These are phyloP conservation scores for Nasalis larvatus DNA, from an alignment of 2,113 vertebrate species.

Conservation along the genomic window DNA sequence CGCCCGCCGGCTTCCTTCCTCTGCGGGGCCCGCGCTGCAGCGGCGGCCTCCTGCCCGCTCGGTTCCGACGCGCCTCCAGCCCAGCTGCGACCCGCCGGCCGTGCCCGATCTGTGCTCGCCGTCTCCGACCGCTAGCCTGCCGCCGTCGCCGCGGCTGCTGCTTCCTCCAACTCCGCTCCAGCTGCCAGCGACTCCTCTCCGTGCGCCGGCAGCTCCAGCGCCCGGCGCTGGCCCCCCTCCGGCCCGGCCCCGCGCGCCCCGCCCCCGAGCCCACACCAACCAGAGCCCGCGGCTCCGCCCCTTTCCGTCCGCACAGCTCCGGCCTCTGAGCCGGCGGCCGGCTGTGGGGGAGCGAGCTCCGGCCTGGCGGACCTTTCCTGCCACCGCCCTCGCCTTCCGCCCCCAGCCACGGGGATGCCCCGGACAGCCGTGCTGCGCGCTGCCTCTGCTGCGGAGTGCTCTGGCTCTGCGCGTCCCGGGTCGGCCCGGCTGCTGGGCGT, in stretches of 20 bases:
- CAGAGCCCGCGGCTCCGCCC: background rate
- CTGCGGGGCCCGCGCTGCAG: background rate
- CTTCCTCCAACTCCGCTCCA: slow-evolving; percentile 71
- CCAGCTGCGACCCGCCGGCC: rapidly evolving
- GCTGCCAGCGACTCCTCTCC: slow-evolving; percentile 44
- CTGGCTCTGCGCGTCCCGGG: background rate
- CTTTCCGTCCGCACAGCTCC: background rate
- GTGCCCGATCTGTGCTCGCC: background rate
- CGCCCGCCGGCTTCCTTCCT: slow-evolving; percentile 66
- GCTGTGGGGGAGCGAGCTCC: background rate
- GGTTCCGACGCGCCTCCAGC: background rate
- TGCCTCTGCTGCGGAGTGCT: background rate
- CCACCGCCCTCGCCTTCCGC: background rate
- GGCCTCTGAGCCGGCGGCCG: rapidly evolving
- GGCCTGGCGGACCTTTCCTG: background rate
- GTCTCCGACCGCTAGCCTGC: background rate
- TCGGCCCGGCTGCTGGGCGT: background rate
- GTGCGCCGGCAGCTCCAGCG: background rate
- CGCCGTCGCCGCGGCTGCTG: background rate
- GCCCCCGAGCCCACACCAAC: slow-evolving; percentile 50
- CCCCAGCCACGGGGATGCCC: slow-evolving; percentile 39
- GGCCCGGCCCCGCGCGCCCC: background rate
- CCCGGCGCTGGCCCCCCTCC: background rate
- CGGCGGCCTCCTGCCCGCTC: background rate
- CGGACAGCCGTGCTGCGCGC: background rate